phyloP scores from a whole-genome alignment of 2,797 vertebrate species.

The Hylomyscus alleni region DNA sequence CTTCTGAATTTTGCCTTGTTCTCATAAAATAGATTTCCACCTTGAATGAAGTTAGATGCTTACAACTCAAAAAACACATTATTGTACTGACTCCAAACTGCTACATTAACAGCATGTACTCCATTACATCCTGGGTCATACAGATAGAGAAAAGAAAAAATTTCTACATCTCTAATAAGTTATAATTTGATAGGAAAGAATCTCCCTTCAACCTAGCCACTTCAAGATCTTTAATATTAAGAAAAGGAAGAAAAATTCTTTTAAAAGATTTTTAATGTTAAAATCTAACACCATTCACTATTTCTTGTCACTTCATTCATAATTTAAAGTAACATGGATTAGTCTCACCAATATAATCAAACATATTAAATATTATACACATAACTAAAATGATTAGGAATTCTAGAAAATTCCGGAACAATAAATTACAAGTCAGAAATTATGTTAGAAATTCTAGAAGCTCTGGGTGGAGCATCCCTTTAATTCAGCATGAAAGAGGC shows the following conservation, averaged over 20 bases:
- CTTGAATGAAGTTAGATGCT: conserved; percentile 13
- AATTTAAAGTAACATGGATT: background rate
- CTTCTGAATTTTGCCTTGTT: conserved; percentile 14
- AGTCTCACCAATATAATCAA: background rate
- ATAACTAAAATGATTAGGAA: conserved; percentile 37
- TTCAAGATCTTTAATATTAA: background rate
- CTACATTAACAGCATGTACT: background rate
- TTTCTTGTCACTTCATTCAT: conserved; percentile 36
- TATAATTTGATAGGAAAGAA: conserved; percentile 20
- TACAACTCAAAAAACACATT: conserved; percentile 1
- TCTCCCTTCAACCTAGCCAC: background rate
- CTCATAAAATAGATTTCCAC: conserved; percentile 26
- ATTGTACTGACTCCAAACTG: background rate
- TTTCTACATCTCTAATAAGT: background rate
- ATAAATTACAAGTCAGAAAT: conserved; percentile 53
- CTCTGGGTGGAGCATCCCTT: background rate
- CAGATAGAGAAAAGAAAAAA: background rate
- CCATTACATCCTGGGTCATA: background rate
- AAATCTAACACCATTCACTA: conserved; percentile 12
- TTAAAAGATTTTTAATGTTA: background rate
- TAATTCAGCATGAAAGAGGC: background rate
- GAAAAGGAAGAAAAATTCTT: background rate
- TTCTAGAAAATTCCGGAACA: conserved; percentile 36
- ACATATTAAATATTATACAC: background rate
- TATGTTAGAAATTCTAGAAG: conserved; percentile 36